phyloP scores from a whole-genome alignment of 1,140 invertebrate genomes.

The Portunus trituberculatus region DNA sequence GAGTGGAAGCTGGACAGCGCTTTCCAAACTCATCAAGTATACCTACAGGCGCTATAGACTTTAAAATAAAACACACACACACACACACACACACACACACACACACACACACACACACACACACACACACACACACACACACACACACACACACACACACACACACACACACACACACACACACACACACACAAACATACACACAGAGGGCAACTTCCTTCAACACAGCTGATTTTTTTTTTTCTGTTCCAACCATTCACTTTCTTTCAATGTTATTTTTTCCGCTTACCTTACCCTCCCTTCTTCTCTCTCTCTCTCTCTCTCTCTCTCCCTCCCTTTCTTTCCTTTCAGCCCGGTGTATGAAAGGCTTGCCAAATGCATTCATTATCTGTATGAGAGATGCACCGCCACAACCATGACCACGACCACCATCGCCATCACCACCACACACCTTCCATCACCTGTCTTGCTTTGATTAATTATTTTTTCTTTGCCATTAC shows the following conservation, averaged over 20 bases:
- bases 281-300: neutral
- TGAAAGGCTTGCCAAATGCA: too few species aligned
- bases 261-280: neutral
- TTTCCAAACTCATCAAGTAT: too few species aligned
- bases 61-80: too few species aligned
- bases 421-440: too few species aligned
- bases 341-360: neutral
- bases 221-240: neutral
- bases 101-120: slow-evolving; percentile 4
- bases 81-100: neutral
- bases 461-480: too few species aligned
- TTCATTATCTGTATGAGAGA: too few species aligned
- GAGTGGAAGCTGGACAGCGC: too few species aligned
- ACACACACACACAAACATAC: too few species aligned
- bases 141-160: too few species aligned
- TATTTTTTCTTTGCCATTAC: neutral
- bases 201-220: neutral
- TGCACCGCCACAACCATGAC: neutral
- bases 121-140: too few species aligned
- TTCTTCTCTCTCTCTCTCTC: slow-evolving; percentile 21
- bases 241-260: neutral
- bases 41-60: too few species aligned
- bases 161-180: too few species aligned
- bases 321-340: neutral
- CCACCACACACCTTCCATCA: neutral